These are phyloP conservation scores for Lepidurus arcticus DNA, from an alignment of 1,140 invertebrate genomes.

Conservation along the genomic window DNA sequence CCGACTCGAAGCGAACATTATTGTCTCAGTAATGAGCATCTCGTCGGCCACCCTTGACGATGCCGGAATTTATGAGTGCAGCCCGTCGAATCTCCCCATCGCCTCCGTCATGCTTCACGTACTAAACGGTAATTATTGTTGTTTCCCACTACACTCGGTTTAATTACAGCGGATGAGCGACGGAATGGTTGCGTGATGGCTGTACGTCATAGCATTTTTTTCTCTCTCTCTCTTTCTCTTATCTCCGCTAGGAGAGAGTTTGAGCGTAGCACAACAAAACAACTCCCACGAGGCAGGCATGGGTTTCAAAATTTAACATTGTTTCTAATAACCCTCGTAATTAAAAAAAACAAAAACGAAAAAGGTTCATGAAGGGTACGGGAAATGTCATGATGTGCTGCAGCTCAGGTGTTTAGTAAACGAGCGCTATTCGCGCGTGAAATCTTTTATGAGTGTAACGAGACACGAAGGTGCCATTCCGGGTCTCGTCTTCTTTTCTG, in stretches of 20 bases:
- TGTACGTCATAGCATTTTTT: neutral
- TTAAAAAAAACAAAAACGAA: neutral
- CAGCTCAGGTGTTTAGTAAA: slow-evolving; percentile 2
- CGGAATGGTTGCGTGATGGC: neutral
- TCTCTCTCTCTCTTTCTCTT: neutral
- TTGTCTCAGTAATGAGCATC: slow-evolving; percentile 30
- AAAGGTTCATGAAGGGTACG: neutral
- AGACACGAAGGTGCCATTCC: slow-evolving; percentile 9
- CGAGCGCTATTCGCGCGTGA: slow-evolving; percentile 1
- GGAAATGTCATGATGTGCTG: slow-evolving; percentile 18
- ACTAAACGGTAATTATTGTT: slow-evolving; percentile 30
- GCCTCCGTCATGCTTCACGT: slow-evolving; percentile 34
- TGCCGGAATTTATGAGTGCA: slow-evolving; percentile 29
- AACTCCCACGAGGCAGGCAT: neutral
- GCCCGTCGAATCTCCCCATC: slow-evolving; percentile 28
- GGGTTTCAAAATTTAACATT: neutral
- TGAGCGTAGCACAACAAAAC: neutral
- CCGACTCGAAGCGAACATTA: slow-evolving; percentile 24
- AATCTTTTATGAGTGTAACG: slow-evolving; percentile 20
- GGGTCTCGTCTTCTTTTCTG: neutral
- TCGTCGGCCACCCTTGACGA: slow-evolving; percentile 3
- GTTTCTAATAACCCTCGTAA: slow-evolving; percentile 19
- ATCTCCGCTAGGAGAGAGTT: neutral
- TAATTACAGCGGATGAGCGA: slow-evolving; percentile 15
- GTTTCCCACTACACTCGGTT: neutral